Evolutionary conservation across 2,888 invertebrate genomes (phyloP).

Genomic region (Lucinisca nassula): DNA sequence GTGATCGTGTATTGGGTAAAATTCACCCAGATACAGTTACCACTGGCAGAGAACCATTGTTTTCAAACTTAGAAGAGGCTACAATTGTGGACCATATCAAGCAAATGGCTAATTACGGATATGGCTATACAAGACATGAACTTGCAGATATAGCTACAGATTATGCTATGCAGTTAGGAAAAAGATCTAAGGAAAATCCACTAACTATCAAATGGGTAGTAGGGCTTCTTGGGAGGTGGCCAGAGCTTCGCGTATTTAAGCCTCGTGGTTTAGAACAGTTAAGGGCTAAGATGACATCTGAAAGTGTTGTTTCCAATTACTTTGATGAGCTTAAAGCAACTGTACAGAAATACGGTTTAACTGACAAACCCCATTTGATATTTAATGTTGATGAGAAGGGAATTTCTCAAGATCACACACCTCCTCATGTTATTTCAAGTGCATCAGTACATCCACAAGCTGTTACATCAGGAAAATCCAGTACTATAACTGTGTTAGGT

Average conservation of each 20-base stretch:
- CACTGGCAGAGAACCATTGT: slow-evolving; percentile 26
- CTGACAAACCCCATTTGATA: slow-evolving; percentile 8
- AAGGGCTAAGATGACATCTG: slow-evolving; percentile 32
- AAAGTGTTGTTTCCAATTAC: slow-evolving; percentile 5
- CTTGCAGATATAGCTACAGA: slow-evolving; percentile 31
- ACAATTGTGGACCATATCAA: slow-evolving; percentile 30
- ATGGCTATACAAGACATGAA: slow-evolving; percentile 42
- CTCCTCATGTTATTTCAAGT: slow-evolving; percentile 1
- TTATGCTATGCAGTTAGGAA: slow-evolving; percentile 35
- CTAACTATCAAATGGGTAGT: slow-evolving; percentile 32
- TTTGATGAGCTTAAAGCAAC: slow-evolving; percentile 22
- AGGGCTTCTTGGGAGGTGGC: slow-evolving; percentile 34
- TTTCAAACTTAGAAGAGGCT: slow-evolving; percentile 20
- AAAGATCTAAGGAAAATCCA: slow-evolving; percentile 11
- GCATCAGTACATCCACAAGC: neutral
- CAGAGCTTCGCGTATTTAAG: slow-evolving; percentile 37
- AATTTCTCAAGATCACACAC: neutral
- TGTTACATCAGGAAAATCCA: slow-evolving; percentile 22
- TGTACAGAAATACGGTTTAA: neutral
- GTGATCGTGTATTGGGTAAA: slow-evolving; percentile 31
- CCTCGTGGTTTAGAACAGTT: slow-evolving; percentile 38
- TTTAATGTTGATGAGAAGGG: slow-evolving; percentile 29
- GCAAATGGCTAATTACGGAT: slow-evolving; percentile 34
- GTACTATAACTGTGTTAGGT: slow-evolving; percentile 9
- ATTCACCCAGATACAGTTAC: slow-evolving; percentile 21